Evolutionary conservation across 2,888 invertebrate genomes (phyloP).

Genomic region (Rhagium mordax): DNA sequence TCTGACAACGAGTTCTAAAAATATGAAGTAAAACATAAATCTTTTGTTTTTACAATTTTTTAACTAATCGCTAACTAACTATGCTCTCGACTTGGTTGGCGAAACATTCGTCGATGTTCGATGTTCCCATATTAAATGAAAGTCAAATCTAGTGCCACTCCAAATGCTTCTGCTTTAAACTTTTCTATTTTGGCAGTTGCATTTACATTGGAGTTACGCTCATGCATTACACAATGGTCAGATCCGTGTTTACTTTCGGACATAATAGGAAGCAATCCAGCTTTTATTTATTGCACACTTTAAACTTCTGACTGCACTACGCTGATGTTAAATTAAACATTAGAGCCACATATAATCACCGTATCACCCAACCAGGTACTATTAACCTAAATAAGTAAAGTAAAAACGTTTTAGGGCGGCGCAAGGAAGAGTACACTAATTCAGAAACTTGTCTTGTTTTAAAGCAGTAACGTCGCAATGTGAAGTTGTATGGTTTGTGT

Average conservation of each 20-base stretch:
- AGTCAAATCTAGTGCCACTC: no score
- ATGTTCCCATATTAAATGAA: no score
- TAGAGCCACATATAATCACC: background rate
- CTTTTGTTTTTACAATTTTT: no score
- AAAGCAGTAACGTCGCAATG: background rate
- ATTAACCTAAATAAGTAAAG: constrained; percentile 9
- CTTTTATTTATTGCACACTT: background rate
- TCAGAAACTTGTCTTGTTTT: background rate
- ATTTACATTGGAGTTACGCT: no score
- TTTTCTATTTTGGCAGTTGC: no score
- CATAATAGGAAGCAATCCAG: background rate
- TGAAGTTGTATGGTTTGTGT: constrained; percentile 1
- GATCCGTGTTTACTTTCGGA: background rate
- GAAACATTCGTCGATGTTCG: no score
- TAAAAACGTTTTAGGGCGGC: background rate
- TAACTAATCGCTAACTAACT: no score
- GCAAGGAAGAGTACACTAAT: background rate
- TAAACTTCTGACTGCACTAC: background rate
- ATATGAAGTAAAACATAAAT: no score
- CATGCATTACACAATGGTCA: background rate
- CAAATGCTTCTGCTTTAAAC: no score
- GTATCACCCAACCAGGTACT: background rate
- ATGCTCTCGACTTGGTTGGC: no score
- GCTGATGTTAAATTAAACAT: background rate
- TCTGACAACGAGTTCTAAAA: no score